Evolutionary conservation across 2,113 vertebrate genomes (phyloP).

Genomic region (Mesocricetus auratus): DNA sequence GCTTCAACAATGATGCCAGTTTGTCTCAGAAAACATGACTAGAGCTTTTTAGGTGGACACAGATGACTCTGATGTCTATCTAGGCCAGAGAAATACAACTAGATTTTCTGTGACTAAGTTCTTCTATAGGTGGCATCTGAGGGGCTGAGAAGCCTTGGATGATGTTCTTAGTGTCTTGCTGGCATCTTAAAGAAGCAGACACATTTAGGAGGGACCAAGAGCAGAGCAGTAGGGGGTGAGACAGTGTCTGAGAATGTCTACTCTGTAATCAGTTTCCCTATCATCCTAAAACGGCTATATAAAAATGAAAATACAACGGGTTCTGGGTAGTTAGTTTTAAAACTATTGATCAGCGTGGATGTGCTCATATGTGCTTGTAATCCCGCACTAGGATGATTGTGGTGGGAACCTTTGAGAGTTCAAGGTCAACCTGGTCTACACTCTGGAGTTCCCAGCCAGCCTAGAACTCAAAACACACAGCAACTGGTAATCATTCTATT

Average conservation of each 20-base stretch:
- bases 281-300: not conserved
- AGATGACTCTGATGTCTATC: not conserved
- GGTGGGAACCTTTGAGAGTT: not conserved
- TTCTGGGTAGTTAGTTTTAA: not conserved
- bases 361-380: not conserved
- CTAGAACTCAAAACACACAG: not conserved
- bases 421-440: not conserved
- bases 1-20: no score
- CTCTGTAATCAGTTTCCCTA: not conserved
- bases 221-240: not conserved
- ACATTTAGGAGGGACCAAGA: not conserved
- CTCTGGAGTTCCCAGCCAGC: not conserved
- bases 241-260: not conserved
- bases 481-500: not conserved
- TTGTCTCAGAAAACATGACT: not conserved
- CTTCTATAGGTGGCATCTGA: not conserved
- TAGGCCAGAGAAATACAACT: not conserved
- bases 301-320: not conserved
- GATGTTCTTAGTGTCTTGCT: not conserved
- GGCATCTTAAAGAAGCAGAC: not conserved
- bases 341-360: not conserved
- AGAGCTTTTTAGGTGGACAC: not conserved
- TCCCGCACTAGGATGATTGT: no score
- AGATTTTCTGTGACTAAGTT: not conserved
- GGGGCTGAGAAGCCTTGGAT: not conserved